Percentiles rank a stretch among this genome's conserved stretches.
Conservation (phyloP, 2,113 vertebrate species). For the Pseudorhombus dupliciocellatus region DNA sequence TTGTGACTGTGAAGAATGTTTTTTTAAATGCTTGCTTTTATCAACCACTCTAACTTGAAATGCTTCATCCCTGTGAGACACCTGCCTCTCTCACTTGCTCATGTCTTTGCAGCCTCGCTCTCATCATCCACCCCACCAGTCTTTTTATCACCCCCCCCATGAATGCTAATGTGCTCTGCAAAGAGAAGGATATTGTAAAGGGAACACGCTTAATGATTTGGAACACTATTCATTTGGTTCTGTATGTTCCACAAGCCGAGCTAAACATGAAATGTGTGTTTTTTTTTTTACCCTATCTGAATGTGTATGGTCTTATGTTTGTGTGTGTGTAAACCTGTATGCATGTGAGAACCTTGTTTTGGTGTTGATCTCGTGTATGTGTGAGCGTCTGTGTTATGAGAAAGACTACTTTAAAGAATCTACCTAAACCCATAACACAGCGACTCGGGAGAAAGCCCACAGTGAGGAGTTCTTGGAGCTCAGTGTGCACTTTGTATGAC, state of each 20-base stretch:
- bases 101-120: not conserved
- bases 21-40: conserved; percentile 56
- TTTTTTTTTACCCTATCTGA: conserved; percentile 39
- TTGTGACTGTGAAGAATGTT: conserved; percentile 51
- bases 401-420: conserved; percentile 63
- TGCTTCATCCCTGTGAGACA: not conserved
- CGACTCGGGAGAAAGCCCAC: conserved; percentile 61
- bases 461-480: conserved; percentile 81
- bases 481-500: conserved; percentile 92
- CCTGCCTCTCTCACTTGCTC: not conserved
- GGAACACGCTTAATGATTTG: conserved; percentile 54
- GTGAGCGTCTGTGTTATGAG: conserved; percentile 43
- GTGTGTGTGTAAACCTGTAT: conserved; percentile 38
- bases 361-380: conserved; percentile 24
- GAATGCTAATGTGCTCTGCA: conserved; percentile 9
- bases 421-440: conserved; percentile 46
- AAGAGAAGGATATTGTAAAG: conserved; percentile 56
- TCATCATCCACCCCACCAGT: conserved; percentile 1
- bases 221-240: conserved; percentile 62
- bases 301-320: conserved; percentile 47
- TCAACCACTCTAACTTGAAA: conserved; percentile 47
- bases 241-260: conserved; percentile 48
- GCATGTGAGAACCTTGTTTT: conserved; percentile 41
- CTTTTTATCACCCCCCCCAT: conserved; percentile 28
- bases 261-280: conserved; percentile 9